phyloP scores from a whole-genome alignment of 92 coral and sea anemone species.

The Diadumene lineata region DNA sequence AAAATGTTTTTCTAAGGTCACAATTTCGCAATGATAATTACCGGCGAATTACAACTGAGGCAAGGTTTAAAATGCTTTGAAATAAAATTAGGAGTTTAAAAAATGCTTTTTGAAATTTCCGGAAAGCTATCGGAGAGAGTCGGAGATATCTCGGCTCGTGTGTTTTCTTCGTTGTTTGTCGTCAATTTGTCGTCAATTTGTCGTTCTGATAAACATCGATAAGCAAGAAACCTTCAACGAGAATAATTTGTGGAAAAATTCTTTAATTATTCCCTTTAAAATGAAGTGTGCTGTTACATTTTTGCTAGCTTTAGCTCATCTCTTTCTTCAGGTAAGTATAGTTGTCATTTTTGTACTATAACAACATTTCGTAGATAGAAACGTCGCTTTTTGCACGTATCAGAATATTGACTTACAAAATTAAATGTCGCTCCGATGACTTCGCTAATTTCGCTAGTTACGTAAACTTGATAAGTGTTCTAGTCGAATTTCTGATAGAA shows the following conservation, averaged over 20 bases:
- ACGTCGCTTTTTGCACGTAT: conserved; percentile 3
- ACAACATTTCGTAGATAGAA: too few species aligned
- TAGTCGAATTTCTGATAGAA: too few species aligned
- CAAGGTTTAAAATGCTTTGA: too few species aligned
- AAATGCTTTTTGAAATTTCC: neutral
- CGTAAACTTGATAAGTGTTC: too few species aligned
- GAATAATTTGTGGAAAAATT: neutral
- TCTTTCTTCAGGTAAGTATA: conserved; percentile 18
- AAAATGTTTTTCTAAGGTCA: too few species aligned
- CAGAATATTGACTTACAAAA: too few species aligned
- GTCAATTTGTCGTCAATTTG: neutral
- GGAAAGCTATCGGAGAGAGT: neutral
- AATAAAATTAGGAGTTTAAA: too few species aligned
- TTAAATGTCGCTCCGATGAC: neutral
- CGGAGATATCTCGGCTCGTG: neutral
- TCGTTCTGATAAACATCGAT: neutral
- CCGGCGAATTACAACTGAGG: too few species aligned
- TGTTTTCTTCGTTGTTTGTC: neutral
- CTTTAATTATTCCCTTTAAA: neutral
- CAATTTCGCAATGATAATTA: too few species aligned
- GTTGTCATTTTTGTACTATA: neutral
- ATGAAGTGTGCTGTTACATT: conserved; percentile 22
- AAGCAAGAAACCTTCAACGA: neutral
- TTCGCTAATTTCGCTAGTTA: neutral
- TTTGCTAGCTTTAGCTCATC: conserved; percentile 22